A percentile compares a stretch with the other conserved stretches of the same genome.
These are phyloP conservation scores for Molossus molossus DNA, from an alignment of 2,797 vertebrate species.

Conservation along the genomic window DNA sequence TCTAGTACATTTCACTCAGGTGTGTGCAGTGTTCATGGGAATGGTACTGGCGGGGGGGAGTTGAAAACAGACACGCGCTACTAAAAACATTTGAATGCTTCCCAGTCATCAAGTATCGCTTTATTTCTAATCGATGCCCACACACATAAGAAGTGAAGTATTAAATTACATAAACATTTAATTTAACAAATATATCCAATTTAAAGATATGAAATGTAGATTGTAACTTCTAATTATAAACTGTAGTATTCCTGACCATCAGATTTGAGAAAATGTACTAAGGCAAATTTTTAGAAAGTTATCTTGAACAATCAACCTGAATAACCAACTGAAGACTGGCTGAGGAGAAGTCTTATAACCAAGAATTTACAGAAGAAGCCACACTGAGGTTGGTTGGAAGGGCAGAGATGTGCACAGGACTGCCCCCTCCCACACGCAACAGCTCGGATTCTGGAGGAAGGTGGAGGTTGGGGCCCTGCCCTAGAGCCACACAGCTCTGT, in stretches of 20 bases:
- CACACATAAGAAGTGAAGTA: neutral
- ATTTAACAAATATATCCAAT: neutral
- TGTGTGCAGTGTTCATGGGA: neutral
- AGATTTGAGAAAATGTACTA: constrained; percentile 37
- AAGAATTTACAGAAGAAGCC: neutral
- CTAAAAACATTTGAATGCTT: neutral
- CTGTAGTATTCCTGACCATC: neutral
- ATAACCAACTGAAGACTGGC: neutral
- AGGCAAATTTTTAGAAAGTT: constrained; percentile 25
- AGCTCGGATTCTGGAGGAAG: neutral
- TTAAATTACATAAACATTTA: constrained; percentile 24
- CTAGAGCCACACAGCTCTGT: neutral
- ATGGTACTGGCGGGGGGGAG: neutral
- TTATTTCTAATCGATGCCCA: constrained; percentile 39
- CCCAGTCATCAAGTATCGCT: neutral
- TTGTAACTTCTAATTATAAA: constrained; percentile 52
- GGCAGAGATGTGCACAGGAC: neutral
- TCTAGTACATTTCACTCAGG: neutral
- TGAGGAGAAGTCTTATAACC: neutral
- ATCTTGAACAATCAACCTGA: neutral
- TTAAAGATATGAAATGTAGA: constrained; percentile 20
- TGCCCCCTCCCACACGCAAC: neutral
- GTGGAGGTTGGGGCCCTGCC: neutral
- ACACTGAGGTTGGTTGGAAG: neutral
- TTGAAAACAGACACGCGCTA: neutral